Conservation (phyloP, 2,888 invertebrate species). For the Andrena chrysosceles region DNA sequence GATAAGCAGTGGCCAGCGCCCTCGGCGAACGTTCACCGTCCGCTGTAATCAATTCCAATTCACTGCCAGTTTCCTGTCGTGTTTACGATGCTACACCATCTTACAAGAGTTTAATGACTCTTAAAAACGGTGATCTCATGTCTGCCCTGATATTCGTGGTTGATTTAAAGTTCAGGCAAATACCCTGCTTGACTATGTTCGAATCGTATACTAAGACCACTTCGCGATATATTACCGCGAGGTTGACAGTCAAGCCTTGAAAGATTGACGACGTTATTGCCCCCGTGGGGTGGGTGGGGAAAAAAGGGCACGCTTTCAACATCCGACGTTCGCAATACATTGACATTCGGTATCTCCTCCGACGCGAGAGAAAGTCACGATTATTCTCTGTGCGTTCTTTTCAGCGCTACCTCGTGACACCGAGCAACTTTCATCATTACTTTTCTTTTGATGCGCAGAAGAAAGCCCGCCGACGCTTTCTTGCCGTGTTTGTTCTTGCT, state of each 20-base stretch:
- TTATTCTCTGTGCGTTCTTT: slow-evolving; percentile 24
- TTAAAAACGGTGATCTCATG: too few relatives aligned
- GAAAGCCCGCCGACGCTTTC: slow-evolving; percentile 24
- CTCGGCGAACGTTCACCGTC: not conserved
- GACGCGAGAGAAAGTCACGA: slow-evolving; percentile 45
- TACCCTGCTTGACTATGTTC: too few relatives aligned
- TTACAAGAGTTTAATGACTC: too few relatives aligned
- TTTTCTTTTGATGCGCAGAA: slow-evolving; percentile 54
- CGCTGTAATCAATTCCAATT: too few relatives aligned
- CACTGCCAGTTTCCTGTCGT: too few relatives aligned
- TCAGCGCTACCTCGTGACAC: slow-evolving; percentile 12
- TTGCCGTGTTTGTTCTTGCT: slow-evolving; percentile 16
- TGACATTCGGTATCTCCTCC: slow-evolving; percentile 24
- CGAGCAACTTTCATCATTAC: slow-evolving; percentile 59
- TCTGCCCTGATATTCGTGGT: not conserved
- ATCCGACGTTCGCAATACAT: slow-evolving; percentile 26
- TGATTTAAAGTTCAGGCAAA: too few relatives aligned
- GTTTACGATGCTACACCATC: too few relatives aligned
- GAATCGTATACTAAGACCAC: too few relatives aligned
- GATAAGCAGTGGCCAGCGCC: not conserved
- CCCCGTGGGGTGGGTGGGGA: not conserved
- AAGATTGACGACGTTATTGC: slow-evolving; percentile 11
- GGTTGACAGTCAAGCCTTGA: not conserved
- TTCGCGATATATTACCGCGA: not conserved
- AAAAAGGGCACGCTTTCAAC: slow-evolving; percentile 7